A percentile compares a stretch with the other conserved stretches of the same genome.
These are phyloP conservation scores for Cercocebus atys DNA, from an alignment of 2,113 vertebrate genomes.

Conservation along the genomic window DNA sequence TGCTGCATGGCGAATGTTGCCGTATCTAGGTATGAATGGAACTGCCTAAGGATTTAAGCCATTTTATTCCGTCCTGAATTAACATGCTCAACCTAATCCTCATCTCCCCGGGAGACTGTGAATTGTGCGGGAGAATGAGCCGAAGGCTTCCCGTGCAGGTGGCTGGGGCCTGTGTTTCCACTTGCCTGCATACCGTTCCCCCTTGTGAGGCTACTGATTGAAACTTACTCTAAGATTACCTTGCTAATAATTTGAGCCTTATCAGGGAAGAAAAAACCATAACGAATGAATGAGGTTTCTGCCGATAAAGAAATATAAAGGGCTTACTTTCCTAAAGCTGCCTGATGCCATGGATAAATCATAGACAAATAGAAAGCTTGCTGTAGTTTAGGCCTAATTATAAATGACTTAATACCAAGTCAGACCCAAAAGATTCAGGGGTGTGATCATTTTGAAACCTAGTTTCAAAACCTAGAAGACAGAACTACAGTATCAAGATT, in stretches of 20 bases:
- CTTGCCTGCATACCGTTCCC: constrained; percentile 69
- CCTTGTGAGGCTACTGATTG: constrained; percentile 61
- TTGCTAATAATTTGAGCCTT: constrained; percentile 78
- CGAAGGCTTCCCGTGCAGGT: constrained; percentile 63
- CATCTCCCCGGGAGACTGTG: constrained; percentile 64
- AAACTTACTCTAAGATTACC: constrained; percentile 72
- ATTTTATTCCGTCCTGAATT: constrained; percentile 75
- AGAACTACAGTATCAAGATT: constrained; percentile 68
- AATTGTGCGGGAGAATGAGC: constrained; percentile 32
- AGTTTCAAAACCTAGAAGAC: constrained; percentile 27
- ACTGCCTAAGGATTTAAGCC: constrained; percentile 66
- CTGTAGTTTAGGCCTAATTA: constrained; percentile 81
- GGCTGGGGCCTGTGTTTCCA: constrained; percentile 61
- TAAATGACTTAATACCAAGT: constrained; percentile 80
- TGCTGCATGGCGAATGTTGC: constrained; percentile 55
- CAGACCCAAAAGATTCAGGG: constrained; percentile 77
- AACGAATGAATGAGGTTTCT: constrained; percentile 76
- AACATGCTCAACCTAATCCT: constrained; percentile 75
- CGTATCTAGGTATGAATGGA: constrained; percentile 38
- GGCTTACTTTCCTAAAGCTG: constrained; percentile 78
- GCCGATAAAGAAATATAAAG: constrained; percentile 76
- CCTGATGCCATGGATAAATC: constrained; percentile 75
- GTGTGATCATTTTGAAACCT: constrained; percentile 77
- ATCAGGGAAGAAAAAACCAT: constrained; percentile 33
- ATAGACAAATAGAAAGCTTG: constrained; percentile 75